Conservation (phyloP, 64 coral and sea anemone genomes). For the Stichodactyla helianthus region DNA sequence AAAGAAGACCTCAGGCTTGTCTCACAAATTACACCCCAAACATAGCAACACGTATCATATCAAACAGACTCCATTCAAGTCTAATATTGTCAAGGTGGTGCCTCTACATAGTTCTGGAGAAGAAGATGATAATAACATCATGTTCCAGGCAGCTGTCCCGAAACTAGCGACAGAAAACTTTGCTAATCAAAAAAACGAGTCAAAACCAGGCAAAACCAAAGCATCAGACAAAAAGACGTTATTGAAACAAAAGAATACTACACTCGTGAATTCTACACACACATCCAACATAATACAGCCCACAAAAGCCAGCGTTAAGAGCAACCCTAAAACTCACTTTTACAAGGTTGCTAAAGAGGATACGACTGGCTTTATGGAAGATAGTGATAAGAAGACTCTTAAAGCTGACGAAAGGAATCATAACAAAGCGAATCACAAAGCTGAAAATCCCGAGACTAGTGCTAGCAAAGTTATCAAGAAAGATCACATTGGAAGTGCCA, state of each 20-base stretch:
- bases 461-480: not conserved
- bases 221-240: not conserved
- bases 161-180: not conserved
- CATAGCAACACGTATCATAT: not conserved
- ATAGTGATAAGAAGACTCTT: not conserved
- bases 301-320: not conserved
- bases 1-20: not conserved
- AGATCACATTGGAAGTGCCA: not conserved
- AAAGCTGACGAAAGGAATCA: not conserved
- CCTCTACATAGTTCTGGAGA: not conserved
- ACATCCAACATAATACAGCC: not conserved
- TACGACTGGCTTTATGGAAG: not conserved
- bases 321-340: not conserved
- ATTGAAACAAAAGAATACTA: not conserved
- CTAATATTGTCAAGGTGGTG: not conserved
- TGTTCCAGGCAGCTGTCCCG: not conserved
- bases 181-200: not conserved
- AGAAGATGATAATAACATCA: not conserved
- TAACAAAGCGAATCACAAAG: not conserved
- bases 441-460: no score
- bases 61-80: not conserved
- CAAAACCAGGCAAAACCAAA: not conserved
- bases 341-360: not conserved
- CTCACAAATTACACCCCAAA: not conserved
- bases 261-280: not conserved